Evolutionary conservation across 1,140 invertebrate genomes (phyloP).

Genomic region (Mactra quadrangularis): DNA sequence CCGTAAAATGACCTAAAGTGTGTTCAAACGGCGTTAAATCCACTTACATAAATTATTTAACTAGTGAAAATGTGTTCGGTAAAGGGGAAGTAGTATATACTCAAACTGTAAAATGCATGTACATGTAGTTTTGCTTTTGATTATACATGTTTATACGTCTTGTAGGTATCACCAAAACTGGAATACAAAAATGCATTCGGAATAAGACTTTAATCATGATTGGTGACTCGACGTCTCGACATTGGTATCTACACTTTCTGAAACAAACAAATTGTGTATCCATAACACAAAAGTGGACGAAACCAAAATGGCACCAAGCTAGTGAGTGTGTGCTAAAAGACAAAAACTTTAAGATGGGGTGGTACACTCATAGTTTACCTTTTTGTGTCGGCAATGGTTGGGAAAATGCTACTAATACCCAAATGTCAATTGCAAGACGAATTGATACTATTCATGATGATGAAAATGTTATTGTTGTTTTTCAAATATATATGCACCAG

Average conservation of each 20-base stretch:
- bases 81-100: too few relatives aligned
- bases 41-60: too few relatives aligned
- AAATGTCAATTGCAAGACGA: background rate
- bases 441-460: background rate
- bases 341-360: background rate
- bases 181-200: conserved; percentile 15
- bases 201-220: background rate
- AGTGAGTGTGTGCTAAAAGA: background rate
- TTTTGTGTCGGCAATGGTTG: background rate
- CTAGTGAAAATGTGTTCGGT: too few relatives aligned
- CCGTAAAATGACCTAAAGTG: too few relatives aligned
- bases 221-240: conserved; percentile 18
- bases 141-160: too few relatives aligned
- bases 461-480: conserved; percentile 6
- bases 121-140: too few relatives aligned
- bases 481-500: conserved; percentile 12
- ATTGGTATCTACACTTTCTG: conserved; percentile 11
- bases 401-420: background rate
- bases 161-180: too few relatives aligned
- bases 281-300: conserved; percentile 15
- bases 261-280: background rate
- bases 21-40: too few relatives aligned
- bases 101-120: too few relatives aligned
- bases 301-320: conserved; percentile 11
- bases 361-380: conserved; percentile 12